A percentile compares a stretch with the other conserved stretches of the same genome.
Evolutionary conservation across 2,888 invertebrate species (phyloP).

Genomic region (Stramonita haemastoma): DNA sequence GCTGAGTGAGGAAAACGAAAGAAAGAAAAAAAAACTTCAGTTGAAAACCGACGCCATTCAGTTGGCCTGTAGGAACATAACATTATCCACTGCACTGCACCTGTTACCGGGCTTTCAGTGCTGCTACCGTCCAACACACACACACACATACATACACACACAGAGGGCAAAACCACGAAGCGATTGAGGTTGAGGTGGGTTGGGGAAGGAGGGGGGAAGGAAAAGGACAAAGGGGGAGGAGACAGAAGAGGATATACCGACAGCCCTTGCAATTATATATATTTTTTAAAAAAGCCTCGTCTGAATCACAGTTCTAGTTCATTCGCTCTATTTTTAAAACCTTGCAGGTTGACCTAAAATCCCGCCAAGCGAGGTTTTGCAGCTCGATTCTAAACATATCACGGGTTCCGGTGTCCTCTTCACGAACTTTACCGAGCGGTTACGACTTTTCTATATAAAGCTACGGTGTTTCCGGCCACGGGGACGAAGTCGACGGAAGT

Average conservation of each 20-base stretch:
- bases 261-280: not conserved
- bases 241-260: not conserved
- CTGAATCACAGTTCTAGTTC: not conserved
- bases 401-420: conserved; percentile 37
- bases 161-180: too few species aligned
- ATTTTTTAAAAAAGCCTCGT: not conserved
- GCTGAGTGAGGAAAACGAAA: too few species aligned
- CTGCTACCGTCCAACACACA: not conserved
- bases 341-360: not conserved
- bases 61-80: too few species aligned
- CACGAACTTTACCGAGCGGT: conserved; percentile 47
- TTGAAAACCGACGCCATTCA: too few species aligned
- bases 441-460: conserved; percentile 46
- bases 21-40: not conserved
- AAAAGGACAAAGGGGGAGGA: not conserved
- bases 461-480: conserved; percentile 41
- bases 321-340: conserved; percentile 26
- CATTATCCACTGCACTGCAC: not conserved
- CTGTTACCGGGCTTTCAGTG: not conserved
- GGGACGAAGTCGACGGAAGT: conserved; percentile 44
- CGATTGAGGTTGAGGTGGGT: not conserved
- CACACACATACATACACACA: too few species aligned
- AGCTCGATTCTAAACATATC: conserved; percentile 35
- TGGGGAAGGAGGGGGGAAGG: not conserved
- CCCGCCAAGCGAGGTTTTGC: conserved; percentile 31